Evolutionary conservation across 2,113 vertebrate genomes (phyloP).

Genomic region (Pardalotus punctatus): DNA sequence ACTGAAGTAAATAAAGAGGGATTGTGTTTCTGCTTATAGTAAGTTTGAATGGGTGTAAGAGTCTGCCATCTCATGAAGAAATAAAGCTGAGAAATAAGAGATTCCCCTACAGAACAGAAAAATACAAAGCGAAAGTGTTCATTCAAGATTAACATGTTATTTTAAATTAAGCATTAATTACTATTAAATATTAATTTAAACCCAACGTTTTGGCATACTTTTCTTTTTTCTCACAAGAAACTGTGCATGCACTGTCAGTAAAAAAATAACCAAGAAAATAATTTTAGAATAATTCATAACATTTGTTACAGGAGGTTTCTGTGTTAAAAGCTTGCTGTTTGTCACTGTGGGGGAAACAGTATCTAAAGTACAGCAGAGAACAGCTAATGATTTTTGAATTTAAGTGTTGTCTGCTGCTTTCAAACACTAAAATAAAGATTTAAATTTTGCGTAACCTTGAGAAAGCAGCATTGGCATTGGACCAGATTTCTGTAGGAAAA

Average conservation of each 20-base stretch:
- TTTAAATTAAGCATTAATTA: neutral
- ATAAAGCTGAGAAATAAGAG: neutral
- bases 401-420: neutral
- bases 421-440: neutral
- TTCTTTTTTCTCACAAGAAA: neutral
- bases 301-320: neutral
- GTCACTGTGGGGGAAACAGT: neutral
- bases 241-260: neutral
- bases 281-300: neutral
- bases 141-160: neutral
- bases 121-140: neutral
- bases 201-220: neutral
- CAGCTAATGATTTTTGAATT: neutral
- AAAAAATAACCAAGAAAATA: neutral
- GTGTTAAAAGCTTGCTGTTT: constrained; percentile 6
- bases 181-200: neutral
- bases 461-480: neutral
- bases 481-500: neutral
- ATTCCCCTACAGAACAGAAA: neutral
- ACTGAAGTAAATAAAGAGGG: neutral
- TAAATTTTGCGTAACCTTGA: neutral
- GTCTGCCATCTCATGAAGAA: neutral
- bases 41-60: neutral
- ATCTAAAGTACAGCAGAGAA: neutral
- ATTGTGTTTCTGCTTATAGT: neutral